Evolutionary conservation across 1,140 invertebrate genomes (phyloP).

Genomic region (Drosophila aff.): DNA sequence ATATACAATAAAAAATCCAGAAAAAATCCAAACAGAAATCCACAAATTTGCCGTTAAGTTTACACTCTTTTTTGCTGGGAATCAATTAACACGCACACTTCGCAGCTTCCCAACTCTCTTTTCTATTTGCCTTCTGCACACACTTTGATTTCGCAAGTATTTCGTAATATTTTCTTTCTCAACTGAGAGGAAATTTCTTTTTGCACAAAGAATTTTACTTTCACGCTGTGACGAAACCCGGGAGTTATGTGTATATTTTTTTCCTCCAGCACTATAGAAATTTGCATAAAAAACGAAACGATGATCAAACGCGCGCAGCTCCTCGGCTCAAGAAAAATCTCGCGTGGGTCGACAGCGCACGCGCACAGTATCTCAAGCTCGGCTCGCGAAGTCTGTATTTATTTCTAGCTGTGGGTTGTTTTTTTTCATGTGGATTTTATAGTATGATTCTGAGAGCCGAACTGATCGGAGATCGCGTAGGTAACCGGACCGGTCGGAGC

Average conservation of each 20-base stretch:
- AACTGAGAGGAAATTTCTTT: constrained; percentile 40
- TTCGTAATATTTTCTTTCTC: constrained; percentile 63
- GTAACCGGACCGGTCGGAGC: constrained; percentile 70
- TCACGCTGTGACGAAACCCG: constrained; percentile 61
- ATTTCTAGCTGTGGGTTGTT: neutral
- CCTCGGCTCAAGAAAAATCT: constrained; percentile 34
- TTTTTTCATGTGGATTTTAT: neutral
- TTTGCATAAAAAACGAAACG: constrained; percentile 71
- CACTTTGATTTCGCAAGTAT: constrained; percentile 48
- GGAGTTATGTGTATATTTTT: constrained; percentile 5
- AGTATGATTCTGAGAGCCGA: constrained; percentile 3
- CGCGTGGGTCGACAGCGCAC: constrained; percentile 64
- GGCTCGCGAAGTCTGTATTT: constrained; percentile 15
- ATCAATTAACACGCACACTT: constrained; percentile 72
- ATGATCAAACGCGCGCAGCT: constrained; percentile 31
- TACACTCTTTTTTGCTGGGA: constrained; percentile 42
- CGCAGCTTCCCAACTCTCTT: constrained; percentile 56
- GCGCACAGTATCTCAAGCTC: constrained; percentile 58
- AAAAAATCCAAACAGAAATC: constrained; percentile 45
- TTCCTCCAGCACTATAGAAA: constrained; percentile 12
- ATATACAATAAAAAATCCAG: neutral
- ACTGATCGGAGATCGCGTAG: constrained; percentile 22
- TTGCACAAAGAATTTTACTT: constrained; percentile 71
- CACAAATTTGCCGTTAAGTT: constrained; percentile 67
- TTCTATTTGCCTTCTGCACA: constrained; percentile 48